Percentiles rank a stretch among this genome's conserved stretches.
phyloP scores from a whole-genome alignment of 2,888 invertebrate species.

The Nephrotoma flavescens region DNA sequence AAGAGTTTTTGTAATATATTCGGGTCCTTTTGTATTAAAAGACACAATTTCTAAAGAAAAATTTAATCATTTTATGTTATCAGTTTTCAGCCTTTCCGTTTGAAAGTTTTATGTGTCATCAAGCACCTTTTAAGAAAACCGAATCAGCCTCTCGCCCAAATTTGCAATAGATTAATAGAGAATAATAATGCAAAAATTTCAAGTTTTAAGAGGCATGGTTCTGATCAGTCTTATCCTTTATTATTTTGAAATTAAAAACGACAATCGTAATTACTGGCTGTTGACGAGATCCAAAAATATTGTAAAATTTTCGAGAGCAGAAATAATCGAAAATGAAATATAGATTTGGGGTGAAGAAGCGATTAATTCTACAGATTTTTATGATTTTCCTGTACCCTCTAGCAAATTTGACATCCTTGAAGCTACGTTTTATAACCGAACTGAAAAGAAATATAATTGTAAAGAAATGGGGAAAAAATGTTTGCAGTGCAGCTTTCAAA shows the following conservation, averaged over 20 bases:
- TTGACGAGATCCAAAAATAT: background rate
- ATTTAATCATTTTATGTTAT: constrained; percentile 14
- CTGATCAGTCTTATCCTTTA: background rate
- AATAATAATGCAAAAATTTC: background rate
- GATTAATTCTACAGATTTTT: background rate
- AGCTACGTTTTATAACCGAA: too few relatives aligned
- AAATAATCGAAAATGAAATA: background rate
- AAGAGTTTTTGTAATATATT: constrained; percentile 13
- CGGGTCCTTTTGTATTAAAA: constrained; percentile 15
- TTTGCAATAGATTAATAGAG: constrained; percentile 11
- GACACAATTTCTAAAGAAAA: constrained; percentile 9
- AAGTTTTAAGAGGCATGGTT: background rate
- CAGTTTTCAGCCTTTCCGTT: constrained; percentile 15
- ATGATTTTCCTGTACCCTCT: background rate
- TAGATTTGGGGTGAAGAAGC: background rate
- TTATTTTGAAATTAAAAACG: background rate
- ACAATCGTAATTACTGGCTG: background rate
- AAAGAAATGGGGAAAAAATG: too few relatives aligned
- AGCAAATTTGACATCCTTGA: background rate
- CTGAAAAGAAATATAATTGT: too few relatives aligned
- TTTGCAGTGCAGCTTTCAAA: too few relatives aligned
- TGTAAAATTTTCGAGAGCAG: background rate
- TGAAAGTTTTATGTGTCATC: constrained; percentile 14
- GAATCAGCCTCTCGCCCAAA: constrained; percentile 13
- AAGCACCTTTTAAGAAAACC: constrained; percentile 12